phyloP scores from a whole-genome alignment of 2,888 invertebrate species.

The Osedax frankpressi region DNA sequence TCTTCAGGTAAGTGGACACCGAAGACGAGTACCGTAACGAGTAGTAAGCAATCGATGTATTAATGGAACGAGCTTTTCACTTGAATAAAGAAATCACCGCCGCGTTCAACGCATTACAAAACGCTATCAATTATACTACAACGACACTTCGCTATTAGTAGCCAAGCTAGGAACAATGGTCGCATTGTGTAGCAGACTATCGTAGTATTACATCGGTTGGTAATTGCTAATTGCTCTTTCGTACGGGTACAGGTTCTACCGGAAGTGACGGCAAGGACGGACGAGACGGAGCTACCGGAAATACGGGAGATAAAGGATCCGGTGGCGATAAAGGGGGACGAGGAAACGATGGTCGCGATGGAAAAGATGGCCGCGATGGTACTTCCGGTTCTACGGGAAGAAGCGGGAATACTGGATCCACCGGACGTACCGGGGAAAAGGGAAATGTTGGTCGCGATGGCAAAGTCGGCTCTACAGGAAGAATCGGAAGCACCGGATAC shows the following conservation, averaged over 20 bases:
- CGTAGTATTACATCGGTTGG: too few relatives aligned
- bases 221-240: too few relatives aligned
- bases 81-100: too few relatives aligned
- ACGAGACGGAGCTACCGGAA: conserved; percentile 23
- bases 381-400: neutral
- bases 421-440: conserved; percentile 16
- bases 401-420: conserved; percentile 16
- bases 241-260: conserved; percentile 19
- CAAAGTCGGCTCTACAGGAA: conserved; percentile 20
- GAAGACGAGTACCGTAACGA: too few relatives aligned
- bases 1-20: neutral
- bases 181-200: too few relatives aligned
- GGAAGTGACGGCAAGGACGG: conserved; percentile 24
- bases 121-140: too few relatives aligned
- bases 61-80: too few relatives aligned
- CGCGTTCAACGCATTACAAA: too few relatives aligned
- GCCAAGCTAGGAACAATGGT: too few relatives aligned
- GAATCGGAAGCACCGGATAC: conserved; percentile 13
- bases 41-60: too few relatives aligned
- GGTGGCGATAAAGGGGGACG: conserved; percentile 14
- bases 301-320: conserved; percentile 19
- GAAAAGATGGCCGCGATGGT: neutral
- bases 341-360: conserved; percentile 14
- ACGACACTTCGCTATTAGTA: too few relatives aligned
- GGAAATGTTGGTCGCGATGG: conserved; percentile 19